These are phyloP conservation scores for Onychomys leucogaster DNA, from an alignment of 2,797 vertebrate species.

Conservation along the genomic window DNA sequence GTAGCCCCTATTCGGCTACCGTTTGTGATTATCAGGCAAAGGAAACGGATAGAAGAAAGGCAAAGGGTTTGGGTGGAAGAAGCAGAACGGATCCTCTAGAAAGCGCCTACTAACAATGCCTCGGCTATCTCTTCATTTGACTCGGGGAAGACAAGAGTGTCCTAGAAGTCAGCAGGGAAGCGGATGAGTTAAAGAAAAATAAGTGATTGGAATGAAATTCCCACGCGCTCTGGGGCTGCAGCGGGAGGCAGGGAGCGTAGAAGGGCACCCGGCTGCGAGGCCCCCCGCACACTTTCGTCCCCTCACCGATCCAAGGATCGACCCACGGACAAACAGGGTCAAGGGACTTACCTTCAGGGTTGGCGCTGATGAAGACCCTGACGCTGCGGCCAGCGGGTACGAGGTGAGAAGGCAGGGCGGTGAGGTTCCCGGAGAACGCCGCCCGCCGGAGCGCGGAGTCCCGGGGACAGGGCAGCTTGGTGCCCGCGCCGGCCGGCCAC, in stretches of 20 bases:
- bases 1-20: background rate
- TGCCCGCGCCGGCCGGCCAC: constrained; percentile 92
- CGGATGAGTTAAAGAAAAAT: background rate
- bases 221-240: constrained; percentile 30
- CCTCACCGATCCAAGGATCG: constrained; percentile 28
- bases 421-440: constrained; percentile 93
- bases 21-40: background rate
- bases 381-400: constrained; percentile 95
- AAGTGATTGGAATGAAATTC: constrained; percentile 44
- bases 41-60: background rate
- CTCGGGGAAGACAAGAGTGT: background rate
- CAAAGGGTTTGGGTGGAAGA: background rate
- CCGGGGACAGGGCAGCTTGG: constrained; percentile 91
- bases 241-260: constrained; percentile 2
- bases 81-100: background rate
- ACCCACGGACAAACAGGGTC: background rate
- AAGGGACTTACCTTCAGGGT: constrained; percentile 93
- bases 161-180: background rate
- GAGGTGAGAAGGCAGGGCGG: constrained; percentile 93
- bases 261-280: background rate
- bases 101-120: background rate
- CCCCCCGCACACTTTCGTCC: background rate
- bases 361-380: constrained; percentile 96
- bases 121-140: background rate
- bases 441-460: constrained; percentile 95